Conservation (phyloP, 2,888 invertebrate species). For the Zygogramma bicolorata region DNA sequence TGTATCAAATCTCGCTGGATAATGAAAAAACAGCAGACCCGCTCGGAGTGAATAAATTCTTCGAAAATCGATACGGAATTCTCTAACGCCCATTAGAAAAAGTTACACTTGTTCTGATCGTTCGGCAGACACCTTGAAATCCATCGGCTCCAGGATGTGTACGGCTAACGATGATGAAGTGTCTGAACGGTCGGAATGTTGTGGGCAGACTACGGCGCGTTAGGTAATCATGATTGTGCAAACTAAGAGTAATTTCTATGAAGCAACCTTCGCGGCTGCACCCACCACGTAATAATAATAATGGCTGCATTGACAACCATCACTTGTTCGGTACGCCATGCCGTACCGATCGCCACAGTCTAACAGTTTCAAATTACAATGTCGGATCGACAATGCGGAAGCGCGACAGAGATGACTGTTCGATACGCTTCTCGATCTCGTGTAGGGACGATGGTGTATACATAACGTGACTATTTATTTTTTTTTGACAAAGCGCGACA, state of each 20-base stretch:
- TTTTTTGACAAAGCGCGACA: too few relatives aligned
- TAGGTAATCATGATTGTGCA: slow-evolving; percentile 31
- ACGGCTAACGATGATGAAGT: slow-evolving; percentile 12
- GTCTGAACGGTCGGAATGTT: slow-evolving; percentile 9
- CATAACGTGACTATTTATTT: too few relatives aligned
- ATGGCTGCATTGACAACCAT: slow-evolving; percentile 43
- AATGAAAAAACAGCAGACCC: too few relatives aligned
- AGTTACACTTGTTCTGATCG: background rate
- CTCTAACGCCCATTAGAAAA: background rate
- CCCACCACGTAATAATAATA: slow-evolving; percentile 39
- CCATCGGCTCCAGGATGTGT: background rate
- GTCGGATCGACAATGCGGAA: slow-evolving; percentile 35
- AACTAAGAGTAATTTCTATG: slow-evolving; percentile 32
- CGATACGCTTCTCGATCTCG: slow-evolving; percentile 1
- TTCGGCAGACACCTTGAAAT: background rate
- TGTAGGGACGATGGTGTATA: background rate
- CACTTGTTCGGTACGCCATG: slow-evolving; percentile 29
- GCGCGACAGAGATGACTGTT: slow-evolving; percentile 11
- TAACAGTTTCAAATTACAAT: slow-evolving; percentile 37
- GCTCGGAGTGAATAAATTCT: background rate
- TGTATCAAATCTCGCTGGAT: too few relatives aligned
- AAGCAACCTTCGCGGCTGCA: slow-evolving; percentile 46
- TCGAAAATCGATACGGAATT: background rate
- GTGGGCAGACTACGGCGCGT: slow-evolving; percentile 13
- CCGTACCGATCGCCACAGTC: slow-evolving; percentile 26